Percentiles rank a stretch among this genome's conserved stretches.
These are phyloP conservation scores for Drosophila mayaguana DNA, from an alignment of 2,888 invertebrate genomes.

Conservation along the genomic window DNA sequence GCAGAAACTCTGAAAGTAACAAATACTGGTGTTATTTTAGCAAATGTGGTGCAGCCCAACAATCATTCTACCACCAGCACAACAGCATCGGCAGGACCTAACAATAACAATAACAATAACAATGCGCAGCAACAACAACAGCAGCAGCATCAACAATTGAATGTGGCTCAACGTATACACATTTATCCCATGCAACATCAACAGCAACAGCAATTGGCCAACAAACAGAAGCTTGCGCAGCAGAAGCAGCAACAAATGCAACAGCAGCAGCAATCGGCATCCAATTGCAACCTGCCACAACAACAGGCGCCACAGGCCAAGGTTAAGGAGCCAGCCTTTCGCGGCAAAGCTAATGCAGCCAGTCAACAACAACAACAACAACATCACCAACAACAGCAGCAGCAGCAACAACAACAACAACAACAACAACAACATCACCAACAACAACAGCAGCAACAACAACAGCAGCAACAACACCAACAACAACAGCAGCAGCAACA, in stretches of 20 bases:
- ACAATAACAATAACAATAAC: conserved; percentile 82
- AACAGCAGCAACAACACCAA: conserved; percentile 38
- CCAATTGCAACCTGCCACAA: conserved; percentile 42
- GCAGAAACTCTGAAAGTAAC: conserved; percentile 50
- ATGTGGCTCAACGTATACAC: conserved; percentile 80
- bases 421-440: conserved; percentile 47
- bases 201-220: conserved; percentile 56
- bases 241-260: conserved; percentile 62
- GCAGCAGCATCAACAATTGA: conserved; percentile 73
- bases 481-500: conserved; percentile 38
- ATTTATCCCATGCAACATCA: conserved; percentile 84
- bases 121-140: conserved; percentile 77
- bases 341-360: conserved; percentile 34
- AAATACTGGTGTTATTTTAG: conserved; percentile 67
- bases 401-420: conserved; percentile 31
- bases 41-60: conserved; percentile 84
- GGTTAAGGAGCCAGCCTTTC: conserved; percentile 43
- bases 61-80: conserved; percentile 81
- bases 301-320: conserved; percentile 36
- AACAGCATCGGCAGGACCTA: conserved; percentile 53
- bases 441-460: conserved; percentile 46
- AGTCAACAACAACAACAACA: conserved; percentile 23
- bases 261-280: conserved; percentile 43
- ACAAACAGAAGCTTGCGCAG: conserved; percentile 41
- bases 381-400: conserved; percentile 34